These are phyloP conservation scores for Merodon equestris DNA, from an alignment of 2,888 invertebrate species.

Conservation along the genomic window DNA sequence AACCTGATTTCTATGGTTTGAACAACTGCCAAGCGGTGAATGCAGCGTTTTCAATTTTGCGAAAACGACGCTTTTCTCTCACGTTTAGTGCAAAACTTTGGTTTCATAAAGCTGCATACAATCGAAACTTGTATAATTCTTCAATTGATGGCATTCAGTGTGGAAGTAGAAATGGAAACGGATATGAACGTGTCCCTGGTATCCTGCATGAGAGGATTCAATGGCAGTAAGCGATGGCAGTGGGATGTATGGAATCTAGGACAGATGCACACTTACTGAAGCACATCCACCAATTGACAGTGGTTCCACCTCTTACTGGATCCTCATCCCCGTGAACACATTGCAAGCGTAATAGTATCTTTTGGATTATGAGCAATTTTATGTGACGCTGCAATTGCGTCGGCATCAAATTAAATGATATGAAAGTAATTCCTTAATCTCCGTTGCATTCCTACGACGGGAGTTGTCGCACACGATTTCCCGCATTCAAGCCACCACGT, in stretches of 20 bases:
- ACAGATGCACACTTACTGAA: slow-evolving; percentile 47
- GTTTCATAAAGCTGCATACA: slow-evolving; percentile 34
- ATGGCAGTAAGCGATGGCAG: too few relatives aligned
- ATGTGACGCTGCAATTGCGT: slow-evolving; percentile 4
- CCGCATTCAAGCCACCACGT: background rate
- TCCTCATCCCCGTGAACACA: background rate
- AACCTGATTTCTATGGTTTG: too few relatives aligned
- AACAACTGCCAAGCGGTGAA: background rate
- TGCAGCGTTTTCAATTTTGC: slow-evolving; percentile 43
- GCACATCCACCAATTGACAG: slow-evolving; percentile 43
- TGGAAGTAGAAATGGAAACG: slow-evolving; percentile 55
- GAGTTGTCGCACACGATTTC: background rate
- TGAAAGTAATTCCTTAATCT: slow-evolving; percentile 48
- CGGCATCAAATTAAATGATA: slow-evolving; percentile 37
- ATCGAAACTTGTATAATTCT: slow-evolving; percentile 53
- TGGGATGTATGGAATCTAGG: slow-evolving; percentile 33
- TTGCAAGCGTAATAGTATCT: slow-evolving; percentile 9
- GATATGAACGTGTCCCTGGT: slow-evolving; percentile 51
- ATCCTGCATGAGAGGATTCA: slow-evolving; percentile 37
- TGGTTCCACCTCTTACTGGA: slow-evolving; percentile 1
- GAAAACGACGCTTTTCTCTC: slow-evolving; percentile 22
- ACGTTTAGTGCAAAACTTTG: slow-evolving; percentile 20
- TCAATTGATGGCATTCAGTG: slow-evolving; percentile 57
- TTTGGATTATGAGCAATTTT: slow-evolving; percentile 26
- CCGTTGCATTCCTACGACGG: background rate